Conservation (phyloP, 2,113 vertebrate species). For the Dinomys branickii region DNA sequence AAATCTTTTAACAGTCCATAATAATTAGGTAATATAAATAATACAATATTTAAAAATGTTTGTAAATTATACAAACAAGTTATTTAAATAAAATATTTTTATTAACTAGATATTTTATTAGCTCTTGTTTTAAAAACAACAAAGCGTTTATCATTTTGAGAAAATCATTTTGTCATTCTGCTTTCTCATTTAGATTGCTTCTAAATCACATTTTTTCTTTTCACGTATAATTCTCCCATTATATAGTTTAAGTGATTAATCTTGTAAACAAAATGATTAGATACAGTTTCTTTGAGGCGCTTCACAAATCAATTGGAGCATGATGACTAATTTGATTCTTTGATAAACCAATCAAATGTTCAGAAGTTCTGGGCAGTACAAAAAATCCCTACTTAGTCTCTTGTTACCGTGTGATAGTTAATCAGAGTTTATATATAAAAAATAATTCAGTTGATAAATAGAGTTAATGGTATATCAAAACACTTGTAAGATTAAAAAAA, state of each 20-base stretch:
- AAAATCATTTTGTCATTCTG: constrained; percentile 31
- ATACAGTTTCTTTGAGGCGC: background rate
- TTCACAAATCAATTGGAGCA: background rate
- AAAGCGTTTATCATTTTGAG: constrained; percentile 14
- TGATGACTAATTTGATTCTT: background rate
- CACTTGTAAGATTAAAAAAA: background rate
- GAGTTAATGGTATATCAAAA: background rate
- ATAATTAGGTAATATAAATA: background rate
- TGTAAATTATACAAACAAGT: background rate
- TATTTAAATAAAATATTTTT: background rate
- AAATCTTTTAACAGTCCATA: background rate
- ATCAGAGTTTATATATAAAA: background rate
- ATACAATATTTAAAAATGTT: constrained; percentile 7
- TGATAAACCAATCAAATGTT: background rate
- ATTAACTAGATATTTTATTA: too few relatives aligned
- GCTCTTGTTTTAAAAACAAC: background rate
- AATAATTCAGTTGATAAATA: background rate
- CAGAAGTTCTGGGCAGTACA: background rate
- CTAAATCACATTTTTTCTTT: background rate
- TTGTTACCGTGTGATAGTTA: background rate
- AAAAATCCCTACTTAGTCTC: background rate
- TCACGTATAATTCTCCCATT: background rate
- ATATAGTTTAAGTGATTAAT: constrained; percentile 17
- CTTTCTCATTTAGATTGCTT: constrained; percentile 16
- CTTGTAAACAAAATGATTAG: background rate